These are phyloP conservation scores for Drosophila pallidifrons DNA, from an alignment of 1,140 invertebrate genomes.

Conservation along the genomic window DNA sequence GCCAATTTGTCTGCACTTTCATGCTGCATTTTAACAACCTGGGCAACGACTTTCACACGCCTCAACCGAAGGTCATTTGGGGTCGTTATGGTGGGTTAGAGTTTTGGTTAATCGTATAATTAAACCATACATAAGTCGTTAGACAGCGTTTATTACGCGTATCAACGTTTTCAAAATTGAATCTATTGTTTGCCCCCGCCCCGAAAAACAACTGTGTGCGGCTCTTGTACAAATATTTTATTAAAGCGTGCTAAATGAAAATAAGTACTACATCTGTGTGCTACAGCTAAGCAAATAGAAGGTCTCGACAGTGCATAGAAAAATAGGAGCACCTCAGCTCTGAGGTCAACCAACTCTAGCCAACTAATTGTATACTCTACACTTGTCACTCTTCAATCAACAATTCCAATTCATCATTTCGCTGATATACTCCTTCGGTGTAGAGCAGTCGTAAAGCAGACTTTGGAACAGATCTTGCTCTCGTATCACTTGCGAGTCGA, in stretches of 20 bases:
- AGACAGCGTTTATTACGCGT: slow-evolving; percentile 57
- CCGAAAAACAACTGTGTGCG: slow-evolving; percentile 72
- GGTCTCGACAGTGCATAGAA: slow-evolving; percentile 66
- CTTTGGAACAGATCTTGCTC: slow-evolving; percentile 47
- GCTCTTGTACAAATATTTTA: slow-evolving; percentile 78
- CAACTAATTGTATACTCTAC: slow-evolving; percentile 40
- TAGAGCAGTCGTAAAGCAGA: slow-evolving; percentile 30
- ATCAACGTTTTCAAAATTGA: slow-evolving; percentile 65
- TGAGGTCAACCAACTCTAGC: neutral
- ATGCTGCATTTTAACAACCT: slow-evolving; percentile 48
- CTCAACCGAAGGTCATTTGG: slow-evolving; percentile 71
- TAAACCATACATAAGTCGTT: slow-evolving; percentile 73
- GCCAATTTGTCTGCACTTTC: slow-evolving; percentile 74
- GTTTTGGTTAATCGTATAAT: slow-evolving; percentile 45
- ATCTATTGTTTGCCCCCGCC: slow-evolving; percentile 64
- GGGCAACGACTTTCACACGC: slow-evolving; percentile 67
- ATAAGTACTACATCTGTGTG: slow-evolving; percentile 61
- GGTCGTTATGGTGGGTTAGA: slow-evolving; percentile 59
- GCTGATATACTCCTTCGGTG: slow-evolving; percentile 6
- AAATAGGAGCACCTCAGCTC: slow-evolving; percentile 43
- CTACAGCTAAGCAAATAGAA: slow-evolving; percentile 76
- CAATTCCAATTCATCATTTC: neutral
- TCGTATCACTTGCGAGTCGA: slow-evolving; percentile 34
- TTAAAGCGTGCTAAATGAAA: slow-evolving; percentile 81
- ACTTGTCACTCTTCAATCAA: neutral